Conservation (phyloP, 2,113 vertebrate species). For the Corapipo altera region DNA sequence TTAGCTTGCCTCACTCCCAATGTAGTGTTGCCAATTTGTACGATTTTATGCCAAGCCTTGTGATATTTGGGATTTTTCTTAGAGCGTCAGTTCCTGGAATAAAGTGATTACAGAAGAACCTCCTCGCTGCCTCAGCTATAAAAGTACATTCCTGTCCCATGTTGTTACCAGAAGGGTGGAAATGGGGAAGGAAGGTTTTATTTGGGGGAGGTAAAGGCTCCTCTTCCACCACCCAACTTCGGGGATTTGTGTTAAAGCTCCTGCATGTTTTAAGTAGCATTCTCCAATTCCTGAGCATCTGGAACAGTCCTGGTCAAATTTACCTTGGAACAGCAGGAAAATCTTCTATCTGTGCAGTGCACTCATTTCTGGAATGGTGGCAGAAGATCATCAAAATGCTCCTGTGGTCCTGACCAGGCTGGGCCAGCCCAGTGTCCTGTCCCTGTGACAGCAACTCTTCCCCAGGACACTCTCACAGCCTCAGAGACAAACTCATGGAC, state of each 20-base stretch:
- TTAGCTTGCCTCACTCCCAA: not conserved
- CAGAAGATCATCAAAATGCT: not conserved
- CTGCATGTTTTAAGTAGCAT: not conserved
- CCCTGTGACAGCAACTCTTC: not conserved
- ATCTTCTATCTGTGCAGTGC: not conserved
- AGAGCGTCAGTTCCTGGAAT: conserved; percentile 25
- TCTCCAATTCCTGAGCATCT: not conserved
- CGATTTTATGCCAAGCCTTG: conserved; percentile 31
- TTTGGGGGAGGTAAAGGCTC: not conserved
- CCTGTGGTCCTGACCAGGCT: not conserved
- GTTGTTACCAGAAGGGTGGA: conserved; percentile 8
- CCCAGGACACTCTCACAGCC: not conserved
- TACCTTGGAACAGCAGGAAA: not conserved
- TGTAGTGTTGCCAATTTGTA: conserved; percentile 5
- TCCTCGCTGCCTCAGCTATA: not conserved
- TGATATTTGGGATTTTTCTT: conserved; percentile 34
- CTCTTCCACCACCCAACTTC: not conserved
- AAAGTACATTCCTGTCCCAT: not conserved
- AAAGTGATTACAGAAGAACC: conserved; percentile 22
- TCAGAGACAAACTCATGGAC: not conserved
- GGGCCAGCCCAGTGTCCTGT: not conserved
- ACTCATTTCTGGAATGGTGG: not conserved
- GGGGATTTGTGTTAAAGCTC: not conserved
- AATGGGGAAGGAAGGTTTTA: not conserved
- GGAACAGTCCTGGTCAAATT: not conserved